Conservation (phyloP, 2,113 vertebrate genomes). For the Benitochromis conjunctus region DNA sequence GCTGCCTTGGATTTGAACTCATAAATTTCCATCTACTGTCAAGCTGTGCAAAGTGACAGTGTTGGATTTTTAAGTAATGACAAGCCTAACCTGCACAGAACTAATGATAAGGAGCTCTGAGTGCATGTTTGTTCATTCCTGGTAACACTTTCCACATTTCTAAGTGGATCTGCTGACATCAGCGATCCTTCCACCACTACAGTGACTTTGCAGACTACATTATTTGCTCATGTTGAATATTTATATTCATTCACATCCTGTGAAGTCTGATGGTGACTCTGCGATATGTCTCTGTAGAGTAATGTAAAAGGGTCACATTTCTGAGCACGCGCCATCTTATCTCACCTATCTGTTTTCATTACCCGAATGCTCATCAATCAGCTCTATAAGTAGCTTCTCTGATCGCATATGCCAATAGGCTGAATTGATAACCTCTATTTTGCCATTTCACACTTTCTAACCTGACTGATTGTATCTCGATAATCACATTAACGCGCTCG, state of each 20-base stretch:
- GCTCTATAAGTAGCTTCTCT: background rate
- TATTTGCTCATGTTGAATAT: background rate
- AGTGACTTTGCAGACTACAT: background rate
- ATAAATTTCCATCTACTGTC: background rate
- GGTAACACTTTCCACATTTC: background rate
- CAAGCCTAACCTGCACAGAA: background rate
- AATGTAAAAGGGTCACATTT: background rate
- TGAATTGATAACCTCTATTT: background rate
- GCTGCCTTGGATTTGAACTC: background rate
- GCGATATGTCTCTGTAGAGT: background rate
- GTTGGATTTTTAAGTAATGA: background rate
- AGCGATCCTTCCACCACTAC: background rate
- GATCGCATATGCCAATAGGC: background rate
- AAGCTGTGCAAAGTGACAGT: background rate
- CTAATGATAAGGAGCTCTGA: background rate
- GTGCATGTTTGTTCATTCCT: background rate
- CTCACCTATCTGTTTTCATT: slow-evolving; percentile 3
- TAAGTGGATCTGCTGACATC: background rate
- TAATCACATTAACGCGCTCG: background rate
- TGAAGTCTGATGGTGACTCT: background rate
- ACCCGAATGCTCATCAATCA: slow-evolving; percentile 5
- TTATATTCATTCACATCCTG: background rate
- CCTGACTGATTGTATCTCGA: background rate
- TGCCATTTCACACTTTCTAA: background rate
- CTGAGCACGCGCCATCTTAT: background rate